phyloP scores from a whole-genome alignment of 2,113 vertebrate species.

The Hipposideros armiger region DNA sequence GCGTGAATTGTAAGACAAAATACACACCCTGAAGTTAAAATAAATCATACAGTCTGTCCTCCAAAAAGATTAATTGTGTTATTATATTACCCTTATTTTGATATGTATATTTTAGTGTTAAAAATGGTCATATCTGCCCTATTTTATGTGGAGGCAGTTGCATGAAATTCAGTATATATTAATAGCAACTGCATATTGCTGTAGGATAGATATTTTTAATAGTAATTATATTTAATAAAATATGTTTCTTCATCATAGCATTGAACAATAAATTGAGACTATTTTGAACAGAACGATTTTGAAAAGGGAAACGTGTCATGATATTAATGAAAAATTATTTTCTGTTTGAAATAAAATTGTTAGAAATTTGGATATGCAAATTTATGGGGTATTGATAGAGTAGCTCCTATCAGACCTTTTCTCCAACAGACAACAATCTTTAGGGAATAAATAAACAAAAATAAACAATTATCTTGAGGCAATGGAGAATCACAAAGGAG shows the following conservation, averaged over 20 bases:
- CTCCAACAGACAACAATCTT: not conserved
- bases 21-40: not conserved
- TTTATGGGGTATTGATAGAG: not conserved
- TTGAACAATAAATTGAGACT: not conserved
- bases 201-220: not conserved
- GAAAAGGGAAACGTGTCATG: not conserved
- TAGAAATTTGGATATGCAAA: not conserved
- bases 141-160: not conserved
- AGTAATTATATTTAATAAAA: not conserved
- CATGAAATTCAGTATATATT: slow-evolving; percentile 12
- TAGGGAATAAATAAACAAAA: not conserved
- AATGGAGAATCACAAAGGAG: not conserved
- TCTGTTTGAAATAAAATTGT: not conserved
- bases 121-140: not conserved
- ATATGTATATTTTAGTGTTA: not conserved
- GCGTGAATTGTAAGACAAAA: not conserved
- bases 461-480: not conserved
- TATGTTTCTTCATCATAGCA: not conserved
- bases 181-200: not conserved
- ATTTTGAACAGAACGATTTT: not conserved
- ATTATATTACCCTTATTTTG: not conserved
- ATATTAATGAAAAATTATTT: not conserved
- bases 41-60: not conserved
- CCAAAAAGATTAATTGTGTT: not conserved
- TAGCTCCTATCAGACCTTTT: not conserved